Base-by-base conservation (phyloP, 2,113 vertebrate species). In the Rhinolophus sinicus region DNA sequence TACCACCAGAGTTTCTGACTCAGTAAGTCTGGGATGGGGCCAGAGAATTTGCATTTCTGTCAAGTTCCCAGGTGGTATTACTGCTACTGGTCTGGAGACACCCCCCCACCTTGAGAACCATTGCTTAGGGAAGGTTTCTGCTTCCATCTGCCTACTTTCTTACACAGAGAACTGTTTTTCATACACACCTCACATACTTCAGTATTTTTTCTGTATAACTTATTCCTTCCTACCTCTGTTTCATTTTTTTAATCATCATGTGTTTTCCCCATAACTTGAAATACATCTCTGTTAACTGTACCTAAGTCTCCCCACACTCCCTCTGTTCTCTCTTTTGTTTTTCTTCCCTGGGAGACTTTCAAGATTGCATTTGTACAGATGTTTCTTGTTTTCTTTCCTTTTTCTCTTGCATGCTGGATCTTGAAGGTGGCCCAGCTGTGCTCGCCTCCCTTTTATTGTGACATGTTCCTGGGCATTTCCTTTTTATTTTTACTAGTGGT, bases 401-500 rank as follows among this genome's bases (percentile, higher is more conserved):
- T 86, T 78, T 26, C 21, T 86, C 35, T 80, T 76, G 15, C 6
- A 18, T 82, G 5, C n/a, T 58, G n/a, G 1, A 12, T 89, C 47
- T 75, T 83, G 56, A 82, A 72, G 38, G 19, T 81, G 52, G n/a
- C 38, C 65, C 40, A 72, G 6, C 47, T 60, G n/a, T 81, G 40
- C 80, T 38, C 86, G 33, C 10, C 4, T 78, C 35, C n/a, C 16
- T 93, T 93, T 95, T 30, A 89, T 56, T 94, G 4, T 90, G 47
- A 89, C 6, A 28, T n/a, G 40, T 70, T 35, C 33, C 92, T 91
- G 58, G 8, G 4, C 9, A 75, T 78, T 92, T 86, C 26, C 15
- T 72, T 85, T 90, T 92, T 30, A 44, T 58, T 96, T 96, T 85
- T 89, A 50, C 26, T 84, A 38, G 30, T 84, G n/a, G 22, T n/a